phyloP scores from a whole-genome alignment of 2,888 invertebrate species.

The Mylabris sibirica region DNA sequence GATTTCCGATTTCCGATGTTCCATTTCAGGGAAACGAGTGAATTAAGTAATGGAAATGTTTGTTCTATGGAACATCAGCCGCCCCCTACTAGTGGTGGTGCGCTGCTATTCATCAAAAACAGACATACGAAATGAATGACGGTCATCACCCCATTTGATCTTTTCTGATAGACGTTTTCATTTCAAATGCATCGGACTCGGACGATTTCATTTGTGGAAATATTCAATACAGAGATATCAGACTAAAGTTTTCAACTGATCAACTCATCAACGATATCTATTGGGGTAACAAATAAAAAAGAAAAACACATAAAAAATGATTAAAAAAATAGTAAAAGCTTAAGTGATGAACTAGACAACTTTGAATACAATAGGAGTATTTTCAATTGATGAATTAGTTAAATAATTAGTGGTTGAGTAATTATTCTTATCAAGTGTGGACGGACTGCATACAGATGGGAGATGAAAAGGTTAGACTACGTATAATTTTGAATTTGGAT shows the following conservation, averaged over 20 bases:
- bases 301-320: not conserved
- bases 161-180: slow-evolving; percentile 18
- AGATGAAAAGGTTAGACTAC: not conserved
- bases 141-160: slow-evolving; percentile 15
- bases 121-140: slow-evolving; percentile 9
- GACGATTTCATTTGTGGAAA: not conserved
- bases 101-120: slow-evolving; percentile 13
- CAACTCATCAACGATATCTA: not conserved
- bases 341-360: not conserved
- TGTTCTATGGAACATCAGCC: not conserved
- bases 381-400: not conserved
- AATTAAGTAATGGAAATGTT: slow-evolving; percentile 21
- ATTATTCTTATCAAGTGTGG: not conserved
- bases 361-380: not conserved
- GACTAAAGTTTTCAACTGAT: not conserved
- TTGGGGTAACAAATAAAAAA: not conserved
- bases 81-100: not conserved
- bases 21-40: slow-evolving; percentile 2
- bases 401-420: slow-evolving; percentile 1
- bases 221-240: not conserved
- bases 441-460: not conserved
- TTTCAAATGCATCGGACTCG: slow-evolving; percentile 8
- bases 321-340: too few relatives aligned
- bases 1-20: slow-evolving; percentile 11
- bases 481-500: slow-evolving; percentile 6